A percentile compares a stretch with the other conserved stretches of the same genome.
Conservation (phyloP, 2,797 vertebrate genomes). For the Pristis pectinata region DNA sequence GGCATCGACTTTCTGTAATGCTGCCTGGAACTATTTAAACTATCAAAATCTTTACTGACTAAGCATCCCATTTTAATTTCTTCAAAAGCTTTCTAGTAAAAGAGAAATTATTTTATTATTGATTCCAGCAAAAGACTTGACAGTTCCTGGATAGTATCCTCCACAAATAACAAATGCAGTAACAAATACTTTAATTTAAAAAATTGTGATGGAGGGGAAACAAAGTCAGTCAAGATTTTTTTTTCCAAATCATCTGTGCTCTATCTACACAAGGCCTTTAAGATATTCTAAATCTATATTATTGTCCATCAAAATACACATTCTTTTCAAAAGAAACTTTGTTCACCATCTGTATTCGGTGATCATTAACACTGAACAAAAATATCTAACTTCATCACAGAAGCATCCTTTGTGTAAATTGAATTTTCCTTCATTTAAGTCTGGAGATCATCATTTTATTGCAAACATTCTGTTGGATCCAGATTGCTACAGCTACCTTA, state of each 20-base stretch:
- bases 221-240: neutral
- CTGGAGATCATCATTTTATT: neutral
- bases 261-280: neutral
- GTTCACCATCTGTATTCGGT: slow-evolving; percentile 12
- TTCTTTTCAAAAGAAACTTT: slow-evolving; percentile 10
- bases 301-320: slow-evolving; percentile 18
- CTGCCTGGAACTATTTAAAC: neutral
- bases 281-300: neutral
- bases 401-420: neutral
- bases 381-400: slow-evolving; percentile 30
- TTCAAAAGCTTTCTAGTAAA: neutral
- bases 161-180: neutral
- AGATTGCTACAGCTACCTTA: neutral
- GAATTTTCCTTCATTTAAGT: slow-evolving; percentile 30
- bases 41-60: neutral
- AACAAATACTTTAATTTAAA: slow-evolving; percentile 11
- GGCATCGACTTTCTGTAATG: neutral
- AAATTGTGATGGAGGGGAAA: neutral
- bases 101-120: neutral
- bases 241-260: neutral
- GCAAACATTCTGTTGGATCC: slow-evolving; percentile 21
- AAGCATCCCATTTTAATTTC: neutral
- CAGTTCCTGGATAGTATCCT: neutral
- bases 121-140: neutral
- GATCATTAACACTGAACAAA: slow-evolving; percentile 33